These are phyloP conservation scores for Zosterops lateralis DNA, from an alignment of 2,113 vertebrate species.

Conservation along the genomic window DNA sequence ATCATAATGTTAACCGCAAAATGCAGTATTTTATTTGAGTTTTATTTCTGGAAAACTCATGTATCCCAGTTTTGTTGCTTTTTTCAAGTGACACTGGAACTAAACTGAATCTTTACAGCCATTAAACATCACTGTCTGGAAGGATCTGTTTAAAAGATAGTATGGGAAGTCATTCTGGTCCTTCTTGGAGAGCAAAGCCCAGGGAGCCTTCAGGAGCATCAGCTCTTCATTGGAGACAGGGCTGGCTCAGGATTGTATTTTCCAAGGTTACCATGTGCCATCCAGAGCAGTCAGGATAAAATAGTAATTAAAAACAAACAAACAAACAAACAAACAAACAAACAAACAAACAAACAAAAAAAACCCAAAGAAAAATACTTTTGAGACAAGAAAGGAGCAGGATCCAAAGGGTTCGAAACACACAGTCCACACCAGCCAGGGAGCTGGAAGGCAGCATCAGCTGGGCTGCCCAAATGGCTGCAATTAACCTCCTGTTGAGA, in stretches of 20 bases:
- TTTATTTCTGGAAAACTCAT: not conserved
- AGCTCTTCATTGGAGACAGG: rapidly evolving
- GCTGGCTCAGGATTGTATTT: not conserved
- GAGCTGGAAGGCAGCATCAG: not conserved
- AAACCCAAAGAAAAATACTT: not conserved
- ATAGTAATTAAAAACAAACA: not conserved
- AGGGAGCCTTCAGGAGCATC: not conserved
- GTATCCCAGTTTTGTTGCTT: not conserved
- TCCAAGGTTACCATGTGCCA: not conserved
- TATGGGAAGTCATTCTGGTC: not conserved
- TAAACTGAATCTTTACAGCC: not conserved
- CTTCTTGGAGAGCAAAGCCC: not conserved
- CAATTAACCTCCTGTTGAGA: not conserved
- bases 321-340: not conserved
- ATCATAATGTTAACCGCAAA: not conserved
- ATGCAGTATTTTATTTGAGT: not conserved
- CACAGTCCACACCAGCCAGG: not conserved
- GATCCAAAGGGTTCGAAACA: not conserved
- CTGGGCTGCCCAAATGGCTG: not conserved
- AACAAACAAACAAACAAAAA: too few relatives aligned
- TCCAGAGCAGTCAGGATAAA: not conserved
- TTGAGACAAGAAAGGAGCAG: not conserved
- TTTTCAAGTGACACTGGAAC: not conserved
- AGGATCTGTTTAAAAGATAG: not conserved
- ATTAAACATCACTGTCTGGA: not conserved